Conservation (phyloP, 2,113 vertebrate genomes). For the Cynoglossus semilaevis region DNA sequence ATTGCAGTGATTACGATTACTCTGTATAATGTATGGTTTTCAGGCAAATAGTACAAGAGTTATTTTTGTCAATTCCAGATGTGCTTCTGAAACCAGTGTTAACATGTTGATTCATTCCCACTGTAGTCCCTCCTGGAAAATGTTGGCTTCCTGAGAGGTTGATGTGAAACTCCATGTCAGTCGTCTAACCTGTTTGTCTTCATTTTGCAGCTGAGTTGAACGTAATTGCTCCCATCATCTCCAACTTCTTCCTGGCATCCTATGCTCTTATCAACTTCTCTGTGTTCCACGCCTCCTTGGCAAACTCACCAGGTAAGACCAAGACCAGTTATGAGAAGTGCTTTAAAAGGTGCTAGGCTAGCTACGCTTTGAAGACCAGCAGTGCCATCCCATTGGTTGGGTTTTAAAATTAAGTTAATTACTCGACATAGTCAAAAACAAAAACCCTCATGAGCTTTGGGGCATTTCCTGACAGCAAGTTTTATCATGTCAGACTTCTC, state of each 20-base stretch:
- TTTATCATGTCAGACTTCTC: background rate
- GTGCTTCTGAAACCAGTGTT: no score
- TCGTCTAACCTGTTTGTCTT: conserved; percentile 13
- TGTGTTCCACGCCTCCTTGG: conserved; percentile 96
- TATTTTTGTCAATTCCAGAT: no score
- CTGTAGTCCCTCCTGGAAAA: no score
- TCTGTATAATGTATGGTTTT: no score
- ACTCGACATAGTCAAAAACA: background rate
- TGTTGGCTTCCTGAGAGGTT: no score
- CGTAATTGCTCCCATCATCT: conserved; percentile 96
- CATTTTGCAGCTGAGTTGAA: conserved; percentile 86
- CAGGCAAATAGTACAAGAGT: no score
- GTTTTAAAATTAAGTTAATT: conserved; percentile 10
- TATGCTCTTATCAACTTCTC: conserved; percentile 99
- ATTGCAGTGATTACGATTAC: no score
- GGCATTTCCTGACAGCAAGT: conserved; percentile 1
- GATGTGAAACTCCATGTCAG: background rate
- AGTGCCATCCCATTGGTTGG: background rate
- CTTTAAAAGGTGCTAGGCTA: background rate
- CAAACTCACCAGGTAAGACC: conserved; percentile 93
- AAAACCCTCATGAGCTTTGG: conserved; percentile 9
- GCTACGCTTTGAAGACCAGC: no score
- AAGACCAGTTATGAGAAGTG: background rate
- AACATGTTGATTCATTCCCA: no score
- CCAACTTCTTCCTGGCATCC: conserved; percentile 98